A percentile compares a stretch with the other conserved stretches of the same genome.
phyloP scores from a whole-genome alignment of 2,888 invertebrate species.

The Protophormia terraenovae region DNA sequence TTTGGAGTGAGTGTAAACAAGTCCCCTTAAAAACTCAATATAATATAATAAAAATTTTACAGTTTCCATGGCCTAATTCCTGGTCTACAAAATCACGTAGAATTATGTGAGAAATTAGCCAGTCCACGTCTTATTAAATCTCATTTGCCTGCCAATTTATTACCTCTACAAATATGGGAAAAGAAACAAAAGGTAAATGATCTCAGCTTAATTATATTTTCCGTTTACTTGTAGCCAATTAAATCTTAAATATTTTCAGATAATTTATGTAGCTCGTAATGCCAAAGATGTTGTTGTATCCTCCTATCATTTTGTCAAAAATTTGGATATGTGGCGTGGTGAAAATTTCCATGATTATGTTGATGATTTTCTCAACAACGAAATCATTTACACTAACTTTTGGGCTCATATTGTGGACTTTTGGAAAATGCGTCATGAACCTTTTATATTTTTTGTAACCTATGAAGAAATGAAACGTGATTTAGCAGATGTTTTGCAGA shows the following conservation, averaged over 20 bases:
- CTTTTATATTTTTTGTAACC: slow-evolving; percentile 72
- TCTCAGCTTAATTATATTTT: no score
- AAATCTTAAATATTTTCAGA: no score
- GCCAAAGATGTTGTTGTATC: slow-evolving; percentile 92
- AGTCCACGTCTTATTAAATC: slow-evolving; percentile 72
- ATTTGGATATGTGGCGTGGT: slow-evolving; percentile 83
- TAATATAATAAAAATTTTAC: not conserved
- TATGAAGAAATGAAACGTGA: slow-evolving; percentile 74
- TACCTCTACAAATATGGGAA: slow-evolving; percentile 71
- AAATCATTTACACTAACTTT: slow-evolving; percentile 65
- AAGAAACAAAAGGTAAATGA: slow-evolving; percentile 61
- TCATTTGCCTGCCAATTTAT: slow-evolving; percentile 70
- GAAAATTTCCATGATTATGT: slow-evolving; percentile 49
- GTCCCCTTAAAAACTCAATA: not conserved
- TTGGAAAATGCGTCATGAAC: slow-evolving; percentile 72
- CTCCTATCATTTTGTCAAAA: slow-evolving; percentile 86
- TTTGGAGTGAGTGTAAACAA: slow-evolving; percentile 67
- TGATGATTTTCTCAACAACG: slow-evolving; percentile 54
- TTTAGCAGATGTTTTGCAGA: slow-evolving; percentile 67
- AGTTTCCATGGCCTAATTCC: slow-evolving; percentile 23
- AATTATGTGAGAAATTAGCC: slow-evolving; percentile 36
- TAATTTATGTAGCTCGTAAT: slow-evolving; percentile 91
- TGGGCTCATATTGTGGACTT: slow-evolving; percentile 74
- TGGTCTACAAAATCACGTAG: not conserved
- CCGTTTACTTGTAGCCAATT: no score